A percentile compares a stretch with the other conserved stretches of the same genome.
phyloP scores from a whole-genome alignment of 2,888 invertebrate species.

The Hybos culiciformis region DNA sequence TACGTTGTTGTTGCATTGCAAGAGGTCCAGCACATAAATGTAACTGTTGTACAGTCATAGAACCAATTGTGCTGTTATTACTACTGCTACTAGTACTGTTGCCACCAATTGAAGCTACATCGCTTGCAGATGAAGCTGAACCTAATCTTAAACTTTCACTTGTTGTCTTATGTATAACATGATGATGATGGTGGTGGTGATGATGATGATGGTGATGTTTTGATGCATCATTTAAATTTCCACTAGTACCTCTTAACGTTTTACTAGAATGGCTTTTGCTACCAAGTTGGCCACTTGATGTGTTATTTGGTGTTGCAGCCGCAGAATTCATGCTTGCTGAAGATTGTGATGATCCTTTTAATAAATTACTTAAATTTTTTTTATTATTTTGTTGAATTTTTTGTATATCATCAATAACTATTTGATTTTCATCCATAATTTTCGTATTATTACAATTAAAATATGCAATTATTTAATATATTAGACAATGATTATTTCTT shows the following conservation, averaged over 20 bases:
- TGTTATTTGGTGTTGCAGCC: background rate
- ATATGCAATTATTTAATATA: too few relatives aligned
- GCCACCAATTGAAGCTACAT: background rate
- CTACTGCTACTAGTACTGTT: background rate
- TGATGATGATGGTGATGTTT: conserved; percentile 19
- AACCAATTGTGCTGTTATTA: conserved; percentile 8
- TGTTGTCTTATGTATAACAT: conserved; percentile 52
- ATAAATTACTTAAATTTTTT: too few relatives aligned
- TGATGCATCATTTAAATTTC: background rate
- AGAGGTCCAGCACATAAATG: conserved; percentile 12
- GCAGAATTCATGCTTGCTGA: background rate
- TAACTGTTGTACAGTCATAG: conserved; percentile 11
- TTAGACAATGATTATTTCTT: too few relatives aligned
- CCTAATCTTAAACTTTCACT: conserved; percentile 54
- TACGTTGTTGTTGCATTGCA: conserved; percentile 15
- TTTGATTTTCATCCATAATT: too few relatives aligned
- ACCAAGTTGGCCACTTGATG: background rate
- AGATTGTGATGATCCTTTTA: background rate
- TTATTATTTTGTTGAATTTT: too few relatives aligned
- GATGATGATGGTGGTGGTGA: conserved; percentile 20
- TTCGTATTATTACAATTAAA: too few relatives aligned
- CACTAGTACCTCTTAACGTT: background rate
- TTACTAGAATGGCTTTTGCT: background rate
- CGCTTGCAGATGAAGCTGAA: background rate
- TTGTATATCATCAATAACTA: too few relatives aligned